Percentiles rank a stretch among this genome's conserved stretches.
phyloP scores from a whole-genome alignment of 2,797 vertebrate genomes.

The Staurois parvus region DNA sequence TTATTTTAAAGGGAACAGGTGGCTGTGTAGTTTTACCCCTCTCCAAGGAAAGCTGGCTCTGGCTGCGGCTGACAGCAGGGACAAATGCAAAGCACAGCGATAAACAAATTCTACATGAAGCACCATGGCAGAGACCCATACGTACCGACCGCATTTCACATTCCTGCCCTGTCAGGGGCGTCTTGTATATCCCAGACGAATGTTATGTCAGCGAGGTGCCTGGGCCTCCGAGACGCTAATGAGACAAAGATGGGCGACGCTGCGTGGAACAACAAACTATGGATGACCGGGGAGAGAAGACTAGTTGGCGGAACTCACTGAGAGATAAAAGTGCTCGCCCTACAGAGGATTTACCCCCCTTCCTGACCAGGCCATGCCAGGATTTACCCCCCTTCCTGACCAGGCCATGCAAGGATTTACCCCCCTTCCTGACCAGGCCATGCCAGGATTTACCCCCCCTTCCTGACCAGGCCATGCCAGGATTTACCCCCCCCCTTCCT shows the following conservation, averaged over 20 bases:
- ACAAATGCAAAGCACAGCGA: slow-evolving; percentile 50
- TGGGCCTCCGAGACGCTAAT: background rate
- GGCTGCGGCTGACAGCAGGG: slow-evolving; percentile 44
- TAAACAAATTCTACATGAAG: slow-evolving; percentile 51
- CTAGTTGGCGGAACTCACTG: no score
- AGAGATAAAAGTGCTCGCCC: no score
- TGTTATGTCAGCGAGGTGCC: background rate
- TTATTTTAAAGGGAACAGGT: slow-evolving; percentile 62
- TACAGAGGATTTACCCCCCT: no score
- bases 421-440: no score
- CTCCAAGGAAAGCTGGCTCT: slow-evolving; percentile 59
- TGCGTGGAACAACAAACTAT: background rate
- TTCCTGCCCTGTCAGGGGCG: slow-evolving; percentile 6
- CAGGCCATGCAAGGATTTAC: no score
- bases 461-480: no score
- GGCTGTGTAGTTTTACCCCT: slow-evolving; percentile 36
- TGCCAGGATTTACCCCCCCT: no score
- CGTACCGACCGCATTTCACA: background rate
- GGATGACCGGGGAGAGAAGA: no score
- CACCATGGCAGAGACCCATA: background rate
- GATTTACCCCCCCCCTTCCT: no score
- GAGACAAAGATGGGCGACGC: background rate
- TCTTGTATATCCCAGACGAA: background rate
- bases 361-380: no score
- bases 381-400: no score